Evolutionary conservation across 2,113 vertebrate species (phyloP).

Genomic region (Amia ocellicauda): DNA sequence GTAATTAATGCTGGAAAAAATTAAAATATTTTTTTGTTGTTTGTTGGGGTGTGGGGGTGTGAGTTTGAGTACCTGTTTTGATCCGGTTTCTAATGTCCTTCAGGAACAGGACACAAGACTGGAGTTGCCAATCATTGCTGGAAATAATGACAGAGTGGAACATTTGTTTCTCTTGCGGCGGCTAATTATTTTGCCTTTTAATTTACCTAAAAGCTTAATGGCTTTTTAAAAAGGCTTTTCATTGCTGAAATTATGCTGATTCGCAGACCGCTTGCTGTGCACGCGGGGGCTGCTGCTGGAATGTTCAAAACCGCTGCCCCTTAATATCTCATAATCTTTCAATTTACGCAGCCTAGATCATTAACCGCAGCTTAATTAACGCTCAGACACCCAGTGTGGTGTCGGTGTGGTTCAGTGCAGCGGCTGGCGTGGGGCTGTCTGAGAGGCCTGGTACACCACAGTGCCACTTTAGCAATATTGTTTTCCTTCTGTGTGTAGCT

Average conservation of each 20-base stretch:
- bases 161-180: slow-evolving; percentile 25
- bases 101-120: no score
- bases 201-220: neutral
- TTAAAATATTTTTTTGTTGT: no score
- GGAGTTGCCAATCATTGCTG: no score
- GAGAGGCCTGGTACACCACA: no score
- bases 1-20: slow-evolving; percentile 38
- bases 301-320: slow-evolving; percentile 27
- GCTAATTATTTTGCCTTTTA: no score
- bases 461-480: no score
- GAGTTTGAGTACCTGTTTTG: slow-evolving; percentile 42
- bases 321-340: slow-evolving; percentile 35
- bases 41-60: slow-evolving; percentile 35
- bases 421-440: slow-evolving; percentile 24
- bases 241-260: slow-evolving; percentile 40
- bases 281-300: neutral
- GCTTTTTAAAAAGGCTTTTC: no score
- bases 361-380: slow-evolving; percentile 47
- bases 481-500: no score
- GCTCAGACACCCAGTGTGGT: slow-evolving; percentile 32
- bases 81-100: slow-evolving; percentile 41
- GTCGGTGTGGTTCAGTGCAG: slow-evolving; percentile 30
- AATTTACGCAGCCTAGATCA: slow-evolving; percentile 31
- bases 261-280: slow-evolving; percentile 29
- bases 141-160: slow-evolving; percentile 44